These are phyloP conservation scores for Agriotes lineatus DNA, from an alignment of 2,888 invertebrate species.

Conservation along the genomic window DNA sequence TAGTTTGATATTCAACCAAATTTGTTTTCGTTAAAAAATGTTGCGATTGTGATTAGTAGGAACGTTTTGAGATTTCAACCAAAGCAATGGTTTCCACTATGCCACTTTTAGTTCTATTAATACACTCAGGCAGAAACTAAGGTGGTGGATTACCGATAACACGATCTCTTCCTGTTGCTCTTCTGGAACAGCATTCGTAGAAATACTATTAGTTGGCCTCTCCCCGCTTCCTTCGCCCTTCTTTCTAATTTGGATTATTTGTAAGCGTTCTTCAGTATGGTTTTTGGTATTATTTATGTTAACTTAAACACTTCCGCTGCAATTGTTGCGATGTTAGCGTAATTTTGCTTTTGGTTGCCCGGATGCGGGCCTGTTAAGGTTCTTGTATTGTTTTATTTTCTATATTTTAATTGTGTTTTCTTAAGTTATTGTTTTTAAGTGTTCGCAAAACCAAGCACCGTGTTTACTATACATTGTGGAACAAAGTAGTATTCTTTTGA, in stretches of 20 bases:
- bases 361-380: no score
- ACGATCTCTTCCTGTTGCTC: not conserved
- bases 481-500: no score
- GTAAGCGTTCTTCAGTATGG: not conserved
- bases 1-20: constrained; percentile 5
- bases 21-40: not conserved
- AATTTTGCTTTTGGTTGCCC: no score
- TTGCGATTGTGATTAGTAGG: constrained; percentile 1
- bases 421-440: no score
- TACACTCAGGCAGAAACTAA: not conserved
- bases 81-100: no score
- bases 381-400: no score
- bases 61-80: no score
- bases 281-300: not conserved
- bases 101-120: not conserved
- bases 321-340: no score
- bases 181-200: constrained; percentile 38
- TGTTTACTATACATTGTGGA: no score
- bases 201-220: constrained; percentile 15
- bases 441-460: no score
- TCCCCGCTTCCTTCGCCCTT: not conserved
- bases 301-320: not conserved
- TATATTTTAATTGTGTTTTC: no score
- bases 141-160: constrained; percentile 19
- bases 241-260: constrained; percentile 1